phyloP scores from a whole-genome alignment of 2,888 invertebrate genomes.

The Zootermopsis nevadensis region DNA sequence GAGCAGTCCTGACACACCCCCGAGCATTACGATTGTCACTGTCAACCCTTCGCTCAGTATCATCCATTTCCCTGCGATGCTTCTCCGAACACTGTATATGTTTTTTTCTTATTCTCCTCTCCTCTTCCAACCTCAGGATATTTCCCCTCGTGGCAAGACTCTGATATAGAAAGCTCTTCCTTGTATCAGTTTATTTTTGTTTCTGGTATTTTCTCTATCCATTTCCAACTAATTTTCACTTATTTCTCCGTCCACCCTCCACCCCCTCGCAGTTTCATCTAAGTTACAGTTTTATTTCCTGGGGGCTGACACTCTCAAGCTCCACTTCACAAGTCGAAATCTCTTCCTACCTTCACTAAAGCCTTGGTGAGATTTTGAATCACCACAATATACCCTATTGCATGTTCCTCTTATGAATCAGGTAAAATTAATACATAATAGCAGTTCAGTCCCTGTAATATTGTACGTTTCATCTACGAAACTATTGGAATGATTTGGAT shows the following conservation, averaged over 20 bases:
- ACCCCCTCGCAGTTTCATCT: no score
- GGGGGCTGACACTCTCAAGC: no score
- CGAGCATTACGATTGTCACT: neutral
- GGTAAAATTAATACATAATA: no score
- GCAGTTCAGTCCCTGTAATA: no score
- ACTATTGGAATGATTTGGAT: no score
- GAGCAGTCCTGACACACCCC: neutral
- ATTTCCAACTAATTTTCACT: neutral
- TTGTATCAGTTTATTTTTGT: neutral
- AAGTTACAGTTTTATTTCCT: no score
- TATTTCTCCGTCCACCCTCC: neutral
- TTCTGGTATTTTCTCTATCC: constrained; percentile 1
- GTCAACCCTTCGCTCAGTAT: neutral
- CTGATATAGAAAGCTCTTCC: neutral
- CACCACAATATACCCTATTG: no score
- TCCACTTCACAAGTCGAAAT: no score
- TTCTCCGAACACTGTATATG: neutral
- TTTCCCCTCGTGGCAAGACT: neutral
- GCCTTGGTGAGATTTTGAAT: no score
- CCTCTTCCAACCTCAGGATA: neutral
- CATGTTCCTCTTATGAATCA: no score
- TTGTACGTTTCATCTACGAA: no score
- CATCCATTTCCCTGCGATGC: neutral
- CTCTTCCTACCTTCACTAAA: no score
- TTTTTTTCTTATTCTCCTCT: neutral